phyloP scores from a whole-genome alignment of 2,113 vertebrate species.

The Hucho hucho region DNA sequence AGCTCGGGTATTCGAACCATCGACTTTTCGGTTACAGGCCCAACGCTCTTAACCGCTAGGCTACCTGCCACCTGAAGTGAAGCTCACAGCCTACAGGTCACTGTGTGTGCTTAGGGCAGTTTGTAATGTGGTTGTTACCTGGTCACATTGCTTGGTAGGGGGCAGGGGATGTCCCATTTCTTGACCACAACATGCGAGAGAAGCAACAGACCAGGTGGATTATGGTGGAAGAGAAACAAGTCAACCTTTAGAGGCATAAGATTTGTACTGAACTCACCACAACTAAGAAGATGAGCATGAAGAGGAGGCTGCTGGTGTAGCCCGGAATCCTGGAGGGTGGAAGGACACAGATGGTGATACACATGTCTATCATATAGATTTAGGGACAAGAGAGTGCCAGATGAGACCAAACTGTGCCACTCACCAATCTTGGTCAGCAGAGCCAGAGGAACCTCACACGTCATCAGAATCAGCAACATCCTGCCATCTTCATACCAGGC shows the following conservation, averaged over 20 bases:
- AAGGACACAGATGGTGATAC: neutral
- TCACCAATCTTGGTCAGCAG: slow-evolving; percentile 92
- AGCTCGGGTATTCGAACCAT: too few species aligned
- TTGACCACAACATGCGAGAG: slow-evolving; percentile 82
- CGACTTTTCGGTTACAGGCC: too few species aligned
- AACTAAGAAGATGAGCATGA: slow-evolving; percentile 89
- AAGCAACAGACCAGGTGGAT: neutral
- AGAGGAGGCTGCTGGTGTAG: slow-evolving; percentile 93
- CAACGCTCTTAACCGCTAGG: too few species aligned
- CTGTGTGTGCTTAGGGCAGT: neutral
- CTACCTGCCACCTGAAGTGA: neutral
- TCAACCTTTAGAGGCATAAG: neutral
- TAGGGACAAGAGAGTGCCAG: neutral
- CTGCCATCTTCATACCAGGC: slow-evolving; percentile 89
- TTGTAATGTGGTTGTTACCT: slow-evolving; percentile 34
- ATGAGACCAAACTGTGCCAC: slow-evolving; percentile 24
- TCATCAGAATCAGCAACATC: slow-evolving; percentile 80
- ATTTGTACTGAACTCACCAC: slow-evolving; percentile 80
- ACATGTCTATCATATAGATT: neutral
- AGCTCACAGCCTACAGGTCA: slow-evolving; percentile 7
- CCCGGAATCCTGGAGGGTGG: slow-evolving; percentile 86
- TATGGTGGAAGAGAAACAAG: neutral
- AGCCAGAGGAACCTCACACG: slow-evolving; percentile 85
- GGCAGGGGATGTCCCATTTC: slow-evolving; percentile 92
- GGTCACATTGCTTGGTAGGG: slow-evolving; percentile 75